Evolutionary conservation across 1,140 invertebrate species (phyloP), one percentile per base, ranked within the genome.

Genomic region (Asbolus verrucosus): DNA sequence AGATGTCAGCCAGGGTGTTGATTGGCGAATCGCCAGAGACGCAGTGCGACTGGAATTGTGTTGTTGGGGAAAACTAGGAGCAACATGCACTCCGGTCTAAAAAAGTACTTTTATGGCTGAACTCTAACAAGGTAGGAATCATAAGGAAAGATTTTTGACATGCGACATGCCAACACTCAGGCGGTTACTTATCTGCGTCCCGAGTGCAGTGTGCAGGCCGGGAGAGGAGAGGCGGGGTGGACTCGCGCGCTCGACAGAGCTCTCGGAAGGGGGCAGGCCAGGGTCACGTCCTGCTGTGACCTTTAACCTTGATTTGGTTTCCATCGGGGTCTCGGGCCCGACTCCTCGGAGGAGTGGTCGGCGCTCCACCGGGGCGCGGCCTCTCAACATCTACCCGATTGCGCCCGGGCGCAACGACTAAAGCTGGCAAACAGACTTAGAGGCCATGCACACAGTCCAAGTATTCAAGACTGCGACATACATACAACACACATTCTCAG

Each of bases 301-400:
- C 85, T 87, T 87, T 81, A 84, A 85, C 85, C 83, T 88, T 88
- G 87, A 89, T 89, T 89, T 89, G 88, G 88, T 89, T 89, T 89
- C 87, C 87, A 89, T 87, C 83, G 83, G 83, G 82, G 82, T 85
- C 79, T 79, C 82, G 81, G 78, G 80, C 80, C 82, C 81, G 82
- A 79, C 76, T 76, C 74, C 76, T 50, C 69, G 69, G 72, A 65
- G 73, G 62, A 65, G 65, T 69, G 68, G 36, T 63, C 71, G 61
- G 43, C 62, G 18, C 63, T 65, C 71, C 73, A 71, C 59, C 62
- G 67, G 65, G 70, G 31, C 61, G 59, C 70, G 68, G 69, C 72
- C 74, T 65, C 72, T 59, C 65, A 59, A 63, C 61, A 74, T 72
- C 59, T 63, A 67, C 60, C 19, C 43, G 50, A 21, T 59, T 36